Evolutionary conservation across 2,888 invertebrate species (phyloP).

Genomic region (Tipula helvola): DNA sequence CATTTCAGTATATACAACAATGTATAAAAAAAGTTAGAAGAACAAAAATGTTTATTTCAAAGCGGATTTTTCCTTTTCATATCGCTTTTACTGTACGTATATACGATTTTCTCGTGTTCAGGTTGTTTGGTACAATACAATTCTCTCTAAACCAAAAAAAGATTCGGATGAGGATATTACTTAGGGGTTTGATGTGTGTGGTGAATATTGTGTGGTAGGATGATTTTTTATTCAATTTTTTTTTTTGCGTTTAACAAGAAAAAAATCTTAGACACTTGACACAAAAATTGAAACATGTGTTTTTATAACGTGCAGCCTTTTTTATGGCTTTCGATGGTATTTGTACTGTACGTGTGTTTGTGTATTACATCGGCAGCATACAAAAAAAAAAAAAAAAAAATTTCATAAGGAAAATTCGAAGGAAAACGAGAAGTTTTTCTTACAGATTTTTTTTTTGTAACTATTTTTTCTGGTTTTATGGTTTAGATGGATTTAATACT

Average conservation of each 20-base stretch:
- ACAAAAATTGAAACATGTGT: conserved; percentile 9
- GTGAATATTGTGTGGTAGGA: neutral
- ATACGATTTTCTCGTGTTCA: neutral
- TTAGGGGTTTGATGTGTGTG: neutral
- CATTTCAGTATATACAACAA: neutral
- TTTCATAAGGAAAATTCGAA: neutral
- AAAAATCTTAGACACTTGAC: conserved; percentile 11
- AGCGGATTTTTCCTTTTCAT: neutral
- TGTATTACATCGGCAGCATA: neutral
- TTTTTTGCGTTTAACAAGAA: neutral
- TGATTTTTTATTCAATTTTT: neutral
- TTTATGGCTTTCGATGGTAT: neutral
- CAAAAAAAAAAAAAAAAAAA: neutral
- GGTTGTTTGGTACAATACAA: neutral
- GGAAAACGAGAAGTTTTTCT: neutral
- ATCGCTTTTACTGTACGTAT: neutral
- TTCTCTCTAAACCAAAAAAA: neutral
- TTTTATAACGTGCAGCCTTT: conserved; percentile 4
- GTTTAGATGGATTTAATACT: conserved; percentile 4
- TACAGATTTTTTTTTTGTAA: neutral
- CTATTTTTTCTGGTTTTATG: neutral
- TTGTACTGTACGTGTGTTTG: neutral
- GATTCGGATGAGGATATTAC: neutral
- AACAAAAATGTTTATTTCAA: neutral
- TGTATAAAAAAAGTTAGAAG: neutral